A percentile compares a stretch with the other conserved stretches of the same genome.
Evolutionary conservation across 2,888 invertebrate genomes (phyloP).

Genomic region (Drosophila putrida): DNA sequence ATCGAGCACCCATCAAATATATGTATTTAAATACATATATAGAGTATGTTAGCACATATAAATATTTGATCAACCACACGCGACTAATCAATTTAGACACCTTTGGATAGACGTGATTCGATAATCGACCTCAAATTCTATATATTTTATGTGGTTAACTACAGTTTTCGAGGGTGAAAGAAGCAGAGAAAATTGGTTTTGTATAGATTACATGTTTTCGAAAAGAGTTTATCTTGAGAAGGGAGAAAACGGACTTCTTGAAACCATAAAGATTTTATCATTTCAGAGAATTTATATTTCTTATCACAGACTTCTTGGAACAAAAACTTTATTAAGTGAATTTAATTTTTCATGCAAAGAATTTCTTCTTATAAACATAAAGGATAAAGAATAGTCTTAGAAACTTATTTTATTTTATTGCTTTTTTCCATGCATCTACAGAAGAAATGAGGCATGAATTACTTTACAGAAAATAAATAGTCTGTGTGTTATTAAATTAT

Average conservation of each 20-base stretch:
- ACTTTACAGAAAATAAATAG: too few relatives aligned
- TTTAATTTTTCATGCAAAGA: neutral
- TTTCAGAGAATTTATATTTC: too few relatives aligned
- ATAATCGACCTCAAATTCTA: conserved; percentile 23
- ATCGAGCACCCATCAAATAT: conserved; percentile 33
- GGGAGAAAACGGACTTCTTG: neutral
- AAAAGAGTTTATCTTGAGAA: neutral
- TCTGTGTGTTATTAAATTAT: too few relatives aligned
- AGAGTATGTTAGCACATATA: conserved; percentile 9
- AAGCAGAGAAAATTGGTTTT: neutral
- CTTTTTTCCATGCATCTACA: too few relatives aligned
- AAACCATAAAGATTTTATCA: too few relatives aligned
- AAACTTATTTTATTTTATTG: too few relatives aligned
- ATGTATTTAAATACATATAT: neutral
- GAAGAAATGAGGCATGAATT: too few relatives aligned
- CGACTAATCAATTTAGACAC: conserved; percentile 23
- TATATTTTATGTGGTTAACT: neutral
- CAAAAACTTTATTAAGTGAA: neutral
- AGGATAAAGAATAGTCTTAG: too few relatives aligned
- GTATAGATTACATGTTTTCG: neutral
- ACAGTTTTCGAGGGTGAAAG: neutral
- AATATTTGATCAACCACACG: conserved; percentile 37
- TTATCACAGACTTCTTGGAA: neutral
- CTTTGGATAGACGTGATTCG: conserved; percentile 8
- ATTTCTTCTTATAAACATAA: too few relatives aligned